Evolutionary conservation across 2,888 invertebrate genomes (phyloP).

Genomic region (Drosophila meridiana): DNA sequence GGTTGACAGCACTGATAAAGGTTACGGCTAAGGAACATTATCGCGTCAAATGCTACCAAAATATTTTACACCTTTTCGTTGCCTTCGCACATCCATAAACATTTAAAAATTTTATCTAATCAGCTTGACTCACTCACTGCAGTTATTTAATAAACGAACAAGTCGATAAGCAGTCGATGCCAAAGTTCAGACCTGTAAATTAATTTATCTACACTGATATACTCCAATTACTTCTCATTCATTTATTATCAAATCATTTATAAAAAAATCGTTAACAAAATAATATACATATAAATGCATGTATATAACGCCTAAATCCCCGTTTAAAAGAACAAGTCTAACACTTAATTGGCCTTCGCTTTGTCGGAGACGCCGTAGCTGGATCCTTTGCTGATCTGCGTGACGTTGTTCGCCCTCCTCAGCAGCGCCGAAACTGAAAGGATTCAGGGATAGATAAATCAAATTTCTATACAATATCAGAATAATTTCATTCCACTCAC

Average conservation of each 20-base stretch:
- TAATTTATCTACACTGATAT: background rate
- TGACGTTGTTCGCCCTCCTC: conserved; percentile 46
- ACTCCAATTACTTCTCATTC: conserved; percentile 7
- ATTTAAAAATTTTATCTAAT: conserved; percentile 42
- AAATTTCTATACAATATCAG: background rate
- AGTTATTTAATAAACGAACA: conserved; percentile 11
- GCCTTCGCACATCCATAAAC: conserved; percentile 15
- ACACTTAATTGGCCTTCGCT: conserved; percentile 34
- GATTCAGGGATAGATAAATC: background rate
- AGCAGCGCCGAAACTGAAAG: conserved; percentile 50
- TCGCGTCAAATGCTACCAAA: conserved; percentile 25
- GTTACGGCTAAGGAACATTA: conserved; percentile 6
- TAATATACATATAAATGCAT: conserved; percentile 13
- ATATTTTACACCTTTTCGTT: background rate
- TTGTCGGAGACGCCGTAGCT: conserved; percentile 45
- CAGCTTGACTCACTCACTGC: conserved; percentile 33
- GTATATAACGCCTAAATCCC: conserved; percentile 8
- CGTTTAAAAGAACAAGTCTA: background rate
- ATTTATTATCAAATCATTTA: conserved; percentile 32
- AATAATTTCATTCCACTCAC: conserved; percentile 21
- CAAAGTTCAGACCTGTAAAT: conserved; percentile 33
- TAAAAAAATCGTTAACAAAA: conserved; percentile 22
- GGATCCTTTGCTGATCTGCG: conserved; percentile 61
- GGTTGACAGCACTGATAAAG: conserved; percentile 28
- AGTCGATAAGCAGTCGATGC: background rate